These are phyloP conservation scores for Macquaria ambigua DNA, from an alignment of 2,113 vertebrate species.

Conservation along the genomic window DNA sequence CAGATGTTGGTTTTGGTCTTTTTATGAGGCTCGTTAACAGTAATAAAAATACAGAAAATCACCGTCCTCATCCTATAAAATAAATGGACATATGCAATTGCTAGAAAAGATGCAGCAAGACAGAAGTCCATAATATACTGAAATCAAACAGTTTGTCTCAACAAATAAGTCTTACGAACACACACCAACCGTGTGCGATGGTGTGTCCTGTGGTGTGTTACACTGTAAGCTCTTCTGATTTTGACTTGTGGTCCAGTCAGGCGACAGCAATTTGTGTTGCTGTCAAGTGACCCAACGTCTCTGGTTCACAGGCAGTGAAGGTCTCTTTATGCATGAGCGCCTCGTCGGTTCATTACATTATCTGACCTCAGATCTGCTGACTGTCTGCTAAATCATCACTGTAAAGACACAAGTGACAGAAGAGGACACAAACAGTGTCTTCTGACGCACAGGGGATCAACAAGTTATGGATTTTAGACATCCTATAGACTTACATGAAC, in stretches of 20 bases:
- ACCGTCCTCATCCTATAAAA: too few relatives aligned
- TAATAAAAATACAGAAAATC: too few relatives aligned
- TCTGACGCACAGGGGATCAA: not conserved
- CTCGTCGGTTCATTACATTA: slow-evolving; percentile 5
- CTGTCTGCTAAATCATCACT: not conserved
- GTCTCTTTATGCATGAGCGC: not conserved
- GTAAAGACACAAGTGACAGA: not conserved
- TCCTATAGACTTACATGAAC: not conserved
- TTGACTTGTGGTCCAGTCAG: not conserved
- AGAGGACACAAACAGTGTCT: not conserved
- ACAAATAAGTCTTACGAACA: not conserved
- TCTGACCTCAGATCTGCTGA: slow-evolving; percentile 42
- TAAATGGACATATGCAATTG: not conserved
- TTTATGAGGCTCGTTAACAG: too few relatives aligned
- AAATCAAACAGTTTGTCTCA: not conserved
- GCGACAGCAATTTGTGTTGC: not conserved
- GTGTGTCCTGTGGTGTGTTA: too few relatives aligned
- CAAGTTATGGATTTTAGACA: slow-evolving; percentile 16
- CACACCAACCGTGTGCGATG: not conserved
- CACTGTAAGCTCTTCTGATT: not conserved
- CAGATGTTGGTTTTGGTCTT: too few relatives aligned
- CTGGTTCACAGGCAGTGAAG: not conserved
- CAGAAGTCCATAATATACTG: not conserved
- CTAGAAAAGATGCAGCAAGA: not conserved
- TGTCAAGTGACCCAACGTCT: not conserved